phyloP scores from a whole-genome alignment of 2,888 invertebrate species.

The Agonopterix subpropinquella region DNA sequence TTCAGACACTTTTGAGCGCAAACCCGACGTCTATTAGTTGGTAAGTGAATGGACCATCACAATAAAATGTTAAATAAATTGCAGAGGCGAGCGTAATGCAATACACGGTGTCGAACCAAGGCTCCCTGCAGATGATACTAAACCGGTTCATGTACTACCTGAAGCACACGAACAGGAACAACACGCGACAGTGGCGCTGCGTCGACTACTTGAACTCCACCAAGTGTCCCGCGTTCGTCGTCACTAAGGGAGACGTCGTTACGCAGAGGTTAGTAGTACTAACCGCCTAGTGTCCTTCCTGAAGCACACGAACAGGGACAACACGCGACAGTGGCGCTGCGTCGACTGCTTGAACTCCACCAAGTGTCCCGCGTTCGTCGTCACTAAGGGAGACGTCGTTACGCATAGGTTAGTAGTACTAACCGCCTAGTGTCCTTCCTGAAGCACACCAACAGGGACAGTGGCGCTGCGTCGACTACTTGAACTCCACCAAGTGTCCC shows the following conservation, averaged over 20 bases:
- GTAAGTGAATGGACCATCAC: too few species aligned
- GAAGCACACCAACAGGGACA: slow-evolving; percentile 37
- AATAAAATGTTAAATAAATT: background rate
- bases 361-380: slow-evolving; percentile 48
- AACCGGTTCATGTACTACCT: slow-evolving; percentile 56
- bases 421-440: slow-evolving; percentile 56
- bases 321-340: slow-evolving; percentile 51
- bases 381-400: slow-evolving; percentile 49
- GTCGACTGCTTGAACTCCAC: slow-evolving; percentile 40
- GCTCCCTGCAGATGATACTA: slow-evolving; percentile 51
- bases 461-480: slow-evolving; percentile 64
- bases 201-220: slow-evolving; percentile 41
- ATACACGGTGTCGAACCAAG: slow-evolving; percentile 55
- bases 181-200: slow-evolving; percentile 52
- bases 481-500: slow-evolving; percentile 36
- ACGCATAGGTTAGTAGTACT: slow-evolving; percentile 36
- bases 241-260: slow-evolving; percentile 49
- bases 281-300: slow-evolving; percentile 56
- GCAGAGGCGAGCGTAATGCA: slow-evolving; percentile 26
- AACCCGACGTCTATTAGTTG: too few species aligned
- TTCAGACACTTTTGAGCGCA: too few species aligned
- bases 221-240: slow-evolving; percentile 48
- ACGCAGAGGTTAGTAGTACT: slow-evolving; percentile 36
- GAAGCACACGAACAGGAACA: slow-evolving; percentile 39
- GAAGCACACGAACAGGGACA: slow-evolving; percentile 39